Conservation (phyloP, 2,797 vertebrate genomes). For the Gila robusta region DNA sequence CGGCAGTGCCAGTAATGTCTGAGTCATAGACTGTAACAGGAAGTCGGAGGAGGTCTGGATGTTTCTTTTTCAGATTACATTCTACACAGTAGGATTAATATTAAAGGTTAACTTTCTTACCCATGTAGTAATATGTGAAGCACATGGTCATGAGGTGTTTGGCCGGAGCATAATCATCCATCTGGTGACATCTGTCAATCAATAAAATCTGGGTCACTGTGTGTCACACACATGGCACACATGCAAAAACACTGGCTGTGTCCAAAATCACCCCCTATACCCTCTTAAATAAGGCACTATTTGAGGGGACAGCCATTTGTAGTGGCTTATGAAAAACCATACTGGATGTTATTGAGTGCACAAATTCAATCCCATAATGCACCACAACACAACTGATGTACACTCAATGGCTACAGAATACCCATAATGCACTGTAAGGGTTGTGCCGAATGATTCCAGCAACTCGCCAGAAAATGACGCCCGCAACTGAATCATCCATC, state of each 20-base stretch:
- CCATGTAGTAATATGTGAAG: slow-evolving; percentile 94
- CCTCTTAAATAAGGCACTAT: not conserved
- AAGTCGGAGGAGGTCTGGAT: not conserved
- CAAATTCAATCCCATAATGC: no score
- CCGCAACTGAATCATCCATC: no score
- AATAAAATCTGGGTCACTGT: slow-evolving; percentile 43
- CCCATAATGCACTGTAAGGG: no score
- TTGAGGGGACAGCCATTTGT: not conserved
- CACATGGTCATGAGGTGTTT: slow-evolving; percentile 99
- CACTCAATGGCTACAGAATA: no score
- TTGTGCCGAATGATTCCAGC: no score
- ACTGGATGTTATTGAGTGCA: not conserved
- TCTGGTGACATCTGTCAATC: slow-evolving; percentile 90
- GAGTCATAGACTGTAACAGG: slow-evolving; percentile 31
- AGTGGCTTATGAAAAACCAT: not conserved
- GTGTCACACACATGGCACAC: slow-evolving; percentile 6
- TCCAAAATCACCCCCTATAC: not conserved
- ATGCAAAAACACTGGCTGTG: slow-evolving; percentile 19
- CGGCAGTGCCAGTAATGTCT: not conserved
- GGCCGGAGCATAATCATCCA: slow-evolving; percentile 96
- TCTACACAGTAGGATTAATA: not conserved
- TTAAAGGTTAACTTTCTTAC: slow-evolving; percentile 76
- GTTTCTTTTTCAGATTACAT: slow-evolving; percentile 4
- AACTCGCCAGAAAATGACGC: no score
- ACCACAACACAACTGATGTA: no score